phyloP scores from a whole-genome alignment of 2,113 vertebrate species.

The Eretmochelys imbricata region DNA sequence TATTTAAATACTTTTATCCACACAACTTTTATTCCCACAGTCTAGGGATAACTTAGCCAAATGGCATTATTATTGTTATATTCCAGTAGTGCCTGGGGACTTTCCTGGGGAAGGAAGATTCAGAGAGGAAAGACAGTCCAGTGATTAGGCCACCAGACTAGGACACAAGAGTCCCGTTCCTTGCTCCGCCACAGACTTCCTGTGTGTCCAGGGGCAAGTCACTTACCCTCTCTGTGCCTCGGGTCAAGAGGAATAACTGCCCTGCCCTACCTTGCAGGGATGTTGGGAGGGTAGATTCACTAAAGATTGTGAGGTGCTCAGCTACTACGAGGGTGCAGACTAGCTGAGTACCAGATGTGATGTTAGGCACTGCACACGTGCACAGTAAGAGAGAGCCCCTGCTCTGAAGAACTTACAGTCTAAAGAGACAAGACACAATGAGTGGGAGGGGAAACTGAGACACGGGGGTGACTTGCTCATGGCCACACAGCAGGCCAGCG shows the following conservation, averaged over 20 bases:
- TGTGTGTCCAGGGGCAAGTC: neutral
- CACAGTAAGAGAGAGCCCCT: neutral
- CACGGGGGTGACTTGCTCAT: neutral
- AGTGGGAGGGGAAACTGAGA: neutral
- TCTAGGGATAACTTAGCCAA: slow-evolving; percentile 13
- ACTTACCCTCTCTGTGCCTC: neutral
- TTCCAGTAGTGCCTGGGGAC: neutral
- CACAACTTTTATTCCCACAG: slow-evolving; percentile 37
- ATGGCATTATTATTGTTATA: neutral
- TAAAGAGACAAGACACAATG: neutral
- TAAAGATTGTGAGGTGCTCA: neutral
- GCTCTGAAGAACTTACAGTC: neutral
- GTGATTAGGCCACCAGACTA: neutral
- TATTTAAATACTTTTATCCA: slow-evolving; percentile 22
- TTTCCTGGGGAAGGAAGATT: too few species aligned
- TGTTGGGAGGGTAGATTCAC: neutral
- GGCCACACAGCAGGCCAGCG: neutral
- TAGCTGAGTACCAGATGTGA: neutral
- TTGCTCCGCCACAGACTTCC: neutral
- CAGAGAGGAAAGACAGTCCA: neutral
- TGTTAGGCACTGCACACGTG: neutral
- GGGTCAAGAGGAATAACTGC: neutral
- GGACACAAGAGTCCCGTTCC: rapidly evolving
- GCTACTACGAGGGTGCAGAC: neutral
- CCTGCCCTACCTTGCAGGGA: neutral